Base-by-base conservation (phyloP, 2,888 invertebrate species). In the Gandaritis pyraliata region DNA sequence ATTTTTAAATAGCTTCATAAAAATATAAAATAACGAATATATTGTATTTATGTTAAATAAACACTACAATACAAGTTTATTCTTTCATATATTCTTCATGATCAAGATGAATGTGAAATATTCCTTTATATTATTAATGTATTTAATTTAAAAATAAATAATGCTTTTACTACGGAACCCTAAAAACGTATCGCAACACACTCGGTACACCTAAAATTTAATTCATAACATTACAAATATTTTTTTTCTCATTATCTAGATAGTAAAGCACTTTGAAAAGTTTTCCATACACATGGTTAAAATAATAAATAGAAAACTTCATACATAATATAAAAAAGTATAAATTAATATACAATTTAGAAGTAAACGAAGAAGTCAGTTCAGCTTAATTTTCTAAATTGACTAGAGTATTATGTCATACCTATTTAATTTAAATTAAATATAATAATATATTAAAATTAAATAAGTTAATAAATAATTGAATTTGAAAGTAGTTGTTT, bases 181-280 rank as follows among this genome's bases (percentile, higher is more conserved):
- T 57, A 62, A 62, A 48, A 61, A 77, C 76, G 81, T 85, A 89
- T 90, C 10, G 91, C 88, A 84, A 82, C 86, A 78, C 88, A 89
- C 88, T 84, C 81, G 78, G 88, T 69, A 90, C 82, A 74, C 80
- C 87, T 90, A 90, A 78, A 86, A 76, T 85, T 85, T 84, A 70
- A 79, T 86, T 85, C 80, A 85, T 80, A 89, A 90, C 84, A 87
- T 90, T 91, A 90, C 86, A 87, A 87, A 87, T 89, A 89, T 84
- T 84, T 85, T 33, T n/a, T 82, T 81, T 80, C 80, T 84, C 81
- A 83, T 88, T 47, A 89, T 84, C 86, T 87, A 90, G 87, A 91
- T 91, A 92, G 91, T 92, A 92, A 92, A 92, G 92, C 92, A 92
- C 92, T 92, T 92, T 86, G 88, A 90, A 90, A 90, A 88, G 82